Conservation (phyloP, 2,888 invertebrate genomes). For the Ceramica pisi region DNA sequence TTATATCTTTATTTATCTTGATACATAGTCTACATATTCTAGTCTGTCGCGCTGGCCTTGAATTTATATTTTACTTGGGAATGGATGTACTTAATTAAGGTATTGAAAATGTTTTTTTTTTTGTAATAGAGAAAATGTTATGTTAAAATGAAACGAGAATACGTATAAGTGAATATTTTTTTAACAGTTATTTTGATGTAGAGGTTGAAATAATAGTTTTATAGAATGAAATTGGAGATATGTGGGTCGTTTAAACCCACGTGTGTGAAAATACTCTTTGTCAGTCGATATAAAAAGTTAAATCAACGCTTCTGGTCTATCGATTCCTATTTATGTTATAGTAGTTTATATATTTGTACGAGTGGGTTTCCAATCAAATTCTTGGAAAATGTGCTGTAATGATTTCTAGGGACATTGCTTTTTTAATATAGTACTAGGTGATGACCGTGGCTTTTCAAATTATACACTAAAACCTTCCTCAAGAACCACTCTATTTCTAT, state of each 20-base stretch:
- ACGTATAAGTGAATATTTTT: background rate
- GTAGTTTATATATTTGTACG: too few relatives aligned
- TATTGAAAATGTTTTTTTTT: constrained; percentile 12
- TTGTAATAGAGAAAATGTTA: constrained; percentile 1
- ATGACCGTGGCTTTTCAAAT: too few relatives aligned
- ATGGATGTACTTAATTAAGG: too few relatives aligned
- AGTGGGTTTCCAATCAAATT: too few relatives aligned
- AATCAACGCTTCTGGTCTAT: background rate
- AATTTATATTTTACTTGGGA: constrained; percentile 35
- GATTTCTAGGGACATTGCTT: too few relatives aligned
- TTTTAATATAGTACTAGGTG: too few relatives aligned
- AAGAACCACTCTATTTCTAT: too few relatives aligned
- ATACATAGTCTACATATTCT: constrained; percentile 63
- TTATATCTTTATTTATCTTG: constrained; percentile 72
- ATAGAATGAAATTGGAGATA: background rate
- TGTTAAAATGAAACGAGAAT: background rate
- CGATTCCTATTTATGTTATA: background rate
- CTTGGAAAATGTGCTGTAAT: too few relatives aligned
- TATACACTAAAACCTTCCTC: too few relatives aligned
- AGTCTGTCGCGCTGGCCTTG: constrained; percentile 54
- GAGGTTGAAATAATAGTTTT: background rate
- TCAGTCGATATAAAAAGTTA: background rate
- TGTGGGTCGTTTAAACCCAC: background rate
- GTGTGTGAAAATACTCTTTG: too few relatives aligned
- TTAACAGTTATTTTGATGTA: constrained; percentile 12